These are phyloP conservation scores for Ahaetulla prasina DNA, from an alignment of 2,113 vertebrate genomes.

Conservation along the genomic window DNA sequence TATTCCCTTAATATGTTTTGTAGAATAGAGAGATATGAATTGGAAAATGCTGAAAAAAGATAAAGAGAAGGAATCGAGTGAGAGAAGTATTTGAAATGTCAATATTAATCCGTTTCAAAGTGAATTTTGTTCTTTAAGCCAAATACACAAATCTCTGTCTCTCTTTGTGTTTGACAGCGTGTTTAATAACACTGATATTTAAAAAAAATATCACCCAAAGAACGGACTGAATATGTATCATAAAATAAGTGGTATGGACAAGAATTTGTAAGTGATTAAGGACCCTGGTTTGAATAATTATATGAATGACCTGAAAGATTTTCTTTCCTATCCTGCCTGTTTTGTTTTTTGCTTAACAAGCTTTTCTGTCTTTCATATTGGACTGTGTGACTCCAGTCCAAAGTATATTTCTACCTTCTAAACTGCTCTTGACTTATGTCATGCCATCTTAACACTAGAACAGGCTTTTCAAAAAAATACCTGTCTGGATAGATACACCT, in stretches of 20 bases:
- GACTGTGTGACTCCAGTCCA: neutral
- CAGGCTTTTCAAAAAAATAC: neutral
- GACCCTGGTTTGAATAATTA: neutral
- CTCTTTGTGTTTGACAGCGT: neutral
- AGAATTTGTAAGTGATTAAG: neutral
- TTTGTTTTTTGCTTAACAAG: neutral
- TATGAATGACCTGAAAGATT: neutral
- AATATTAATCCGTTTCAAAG: neutral
- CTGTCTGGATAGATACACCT: neutral
- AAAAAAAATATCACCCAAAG: neutral
- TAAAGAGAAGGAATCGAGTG: neutral
- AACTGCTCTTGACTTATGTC: neutral
- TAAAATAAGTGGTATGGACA: neutral
- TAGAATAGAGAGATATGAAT: neutral
- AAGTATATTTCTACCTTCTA: neutral
- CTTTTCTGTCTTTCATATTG: neutral
- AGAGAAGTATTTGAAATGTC: conserved; percentile 15
- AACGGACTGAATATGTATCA: neutral
- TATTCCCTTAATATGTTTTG: neutral
- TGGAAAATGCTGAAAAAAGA: neutral
- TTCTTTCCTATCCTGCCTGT: neutral
- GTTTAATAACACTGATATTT: neutral
- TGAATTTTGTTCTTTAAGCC: neutral
- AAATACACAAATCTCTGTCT: neutral
- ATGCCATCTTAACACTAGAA: neutral